These are phyloP conservation scores for Plebejus melissa DNA, from an alignment of 2,888 invertebrate genomes.

Conservation along the genomic window DNA sequence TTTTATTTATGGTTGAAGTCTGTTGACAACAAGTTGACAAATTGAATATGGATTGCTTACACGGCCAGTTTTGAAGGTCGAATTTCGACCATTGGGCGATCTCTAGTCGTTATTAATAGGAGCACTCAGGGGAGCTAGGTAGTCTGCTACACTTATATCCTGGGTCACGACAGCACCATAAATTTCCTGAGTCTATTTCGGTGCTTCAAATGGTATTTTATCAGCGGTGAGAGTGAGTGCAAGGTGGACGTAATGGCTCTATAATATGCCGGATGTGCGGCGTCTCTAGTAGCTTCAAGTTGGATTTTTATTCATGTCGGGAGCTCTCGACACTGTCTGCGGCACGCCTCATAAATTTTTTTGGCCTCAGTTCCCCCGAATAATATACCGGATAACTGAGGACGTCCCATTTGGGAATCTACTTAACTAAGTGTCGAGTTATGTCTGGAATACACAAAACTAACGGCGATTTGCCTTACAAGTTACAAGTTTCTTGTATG, in stretches of 20 bases:
- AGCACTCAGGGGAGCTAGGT: neutral
- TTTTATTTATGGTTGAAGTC: too few species aligned
- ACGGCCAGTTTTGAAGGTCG: too few species aligned
- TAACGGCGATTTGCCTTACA: neutral
- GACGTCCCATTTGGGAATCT: constrained; percentile 14
- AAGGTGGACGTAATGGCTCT: constrained; percentile 18
- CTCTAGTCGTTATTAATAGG: too few species aligned
- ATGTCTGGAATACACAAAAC: neutral
- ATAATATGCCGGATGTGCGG: constrained; percentile 19
- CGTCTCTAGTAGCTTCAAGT: constrained; percentile 1
- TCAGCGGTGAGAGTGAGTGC: constrained; percentile 14
- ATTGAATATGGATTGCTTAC: too few species aligned
- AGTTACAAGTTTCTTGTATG: neutral
- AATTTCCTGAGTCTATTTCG: constrained; percentile 24
- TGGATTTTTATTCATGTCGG: constrained; percentile 2
- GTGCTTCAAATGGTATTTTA: constrained; percentile 9
- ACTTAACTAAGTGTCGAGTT: constrained; percentile 3
- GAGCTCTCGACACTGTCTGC: neutral
- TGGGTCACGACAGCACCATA: neutral
- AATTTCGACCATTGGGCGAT: too few species aligned
- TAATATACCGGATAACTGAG: neutral
- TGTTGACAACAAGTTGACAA: too few species aligned
- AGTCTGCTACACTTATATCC: constrained; percentile 5
- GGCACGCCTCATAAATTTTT: constrained; percentile 1
- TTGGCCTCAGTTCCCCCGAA: neutral